Percentiles rank a stretch among this genome's conserved stretches.
Conservation (phyloP, 2,113 vertebrate genomes). For the Acanthisitta chloris region DNA sequence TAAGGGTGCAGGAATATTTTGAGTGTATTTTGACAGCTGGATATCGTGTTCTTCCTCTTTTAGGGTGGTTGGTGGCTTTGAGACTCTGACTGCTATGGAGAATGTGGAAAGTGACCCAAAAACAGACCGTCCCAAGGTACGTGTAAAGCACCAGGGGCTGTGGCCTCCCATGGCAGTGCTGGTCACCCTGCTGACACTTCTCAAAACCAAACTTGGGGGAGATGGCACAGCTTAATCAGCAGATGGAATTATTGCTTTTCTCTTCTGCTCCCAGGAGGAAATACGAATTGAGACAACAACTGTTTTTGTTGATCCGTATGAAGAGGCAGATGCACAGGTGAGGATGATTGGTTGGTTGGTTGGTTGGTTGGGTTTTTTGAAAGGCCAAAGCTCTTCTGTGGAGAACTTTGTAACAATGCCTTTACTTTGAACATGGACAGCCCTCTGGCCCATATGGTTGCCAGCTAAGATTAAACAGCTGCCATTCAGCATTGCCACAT, state of each 20-base stretch:
- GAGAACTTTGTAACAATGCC: neutral
- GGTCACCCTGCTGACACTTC: neutral
- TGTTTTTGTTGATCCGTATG: conserved; percentile 95
- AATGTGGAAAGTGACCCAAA: conserved; percentile 93
- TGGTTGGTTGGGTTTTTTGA: neutral
- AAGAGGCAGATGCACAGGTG: conserved; percentile 94
- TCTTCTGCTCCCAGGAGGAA: conserved; percentile 79
- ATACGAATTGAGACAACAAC: conserved; percentile 82
- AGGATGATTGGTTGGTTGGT: neutral
- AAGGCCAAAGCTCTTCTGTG: neutral
- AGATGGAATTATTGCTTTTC: neutral
- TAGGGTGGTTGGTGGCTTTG: conserved; percentile 96
- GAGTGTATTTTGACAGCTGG: neutral
- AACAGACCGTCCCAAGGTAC: conserved; percentile 93
- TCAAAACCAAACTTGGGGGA: neutral
- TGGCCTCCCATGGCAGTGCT: neutral
- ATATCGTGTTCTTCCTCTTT: neutral
- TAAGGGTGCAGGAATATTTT: neutral
- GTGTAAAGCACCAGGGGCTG: neutral
- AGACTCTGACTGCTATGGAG: conserved; percentile 93
- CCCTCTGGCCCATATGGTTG: neutral
- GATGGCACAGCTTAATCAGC: neutral
- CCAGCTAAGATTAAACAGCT: neutral
- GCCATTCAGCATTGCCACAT: neutral
- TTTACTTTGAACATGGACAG: neutral